A percentile compares a stretch with the other conserved stretches of the same genome.
Conservation (phyloP, 2,797 vertebrate genomes). For the Acanthurus lineatus region DNA sequence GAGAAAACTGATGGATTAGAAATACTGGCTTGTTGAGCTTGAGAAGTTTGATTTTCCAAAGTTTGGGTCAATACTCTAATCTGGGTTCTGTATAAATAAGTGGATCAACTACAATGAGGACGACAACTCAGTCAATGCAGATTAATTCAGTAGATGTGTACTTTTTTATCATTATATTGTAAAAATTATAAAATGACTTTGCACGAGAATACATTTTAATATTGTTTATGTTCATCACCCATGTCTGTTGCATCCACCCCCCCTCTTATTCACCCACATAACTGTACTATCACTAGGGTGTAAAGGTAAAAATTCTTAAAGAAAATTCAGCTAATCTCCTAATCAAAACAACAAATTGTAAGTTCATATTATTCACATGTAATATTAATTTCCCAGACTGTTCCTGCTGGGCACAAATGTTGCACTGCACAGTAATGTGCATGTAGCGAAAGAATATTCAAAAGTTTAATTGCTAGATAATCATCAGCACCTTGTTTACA, state of each 20-base stretch:
- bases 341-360: background rate
- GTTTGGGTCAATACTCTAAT: slow-evolving; percentile 17
- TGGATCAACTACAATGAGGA: slow-evolving; percentile 11
- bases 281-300: background rate
- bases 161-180: background rate
- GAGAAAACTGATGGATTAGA: slow-evolving; percentile 43
- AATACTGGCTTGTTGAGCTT: slow-evolving; percentile 31
- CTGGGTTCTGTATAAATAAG: slow-evolving; percentile 5
- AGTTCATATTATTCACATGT: background rate
- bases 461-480: no score
- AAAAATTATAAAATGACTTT: background rate
- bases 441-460: no score
- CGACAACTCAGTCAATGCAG: slow-evolving; percentile 4
- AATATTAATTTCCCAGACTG: background rate
- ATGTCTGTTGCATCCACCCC: background rate
- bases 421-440: no score
- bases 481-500: no score
- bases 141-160: slow-evolving; percentile 11
- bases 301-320: background rate
- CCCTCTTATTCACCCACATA: background rate
- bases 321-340: background rate
- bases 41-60: slow-evolving; percentile 23
- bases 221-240: background rate
- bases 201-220: background rate
- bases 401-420: no score